phyloP scores from a whole-genome alignment of 2,797 vertebrate species.

The Cossypha caffra region DNA sequence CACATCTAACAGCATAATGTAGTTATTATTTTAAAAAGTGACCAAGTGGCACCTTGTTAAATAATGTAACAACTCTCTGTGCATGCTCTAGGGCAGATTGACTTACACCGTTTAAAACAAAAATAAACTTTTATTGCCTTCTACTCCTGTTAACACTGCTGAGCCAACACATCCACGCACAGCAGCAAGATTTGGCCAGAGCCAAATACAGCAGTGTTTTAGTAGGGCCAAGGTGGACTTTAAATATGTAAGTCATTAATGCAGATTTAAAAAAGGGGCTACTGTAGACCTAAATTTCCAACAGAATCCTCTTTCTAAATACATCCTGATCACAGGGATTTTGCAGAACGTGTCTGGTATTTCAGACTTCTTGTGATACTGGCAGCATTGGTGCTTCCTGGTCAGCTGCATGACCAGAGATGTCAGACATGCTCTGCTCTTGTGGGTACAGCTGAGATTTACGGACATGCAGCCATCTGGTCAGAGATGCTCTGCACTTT shows the following conservation, averaged over 20 bases:
- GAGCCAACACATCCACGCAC: not conserved
- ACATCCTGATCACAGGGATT: not conserved
- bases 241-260: not conserved
- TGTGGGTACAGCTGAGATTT: not conserved
- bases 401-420: accelerated
- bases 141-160: not conserved
- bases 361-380: not conserved
- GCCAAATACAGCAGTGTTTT: not conserved
- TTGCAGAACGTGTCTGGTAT: not conserved
- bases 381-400: not conserved
- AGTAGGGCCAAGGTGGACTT: not conserved
- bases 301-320: not conserved
- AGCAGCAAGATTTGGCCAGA: not conserved
- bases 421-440: not conserved
- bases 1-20: conserved; percentile 12
- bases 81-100: not conserved
- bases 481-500: not conserved
- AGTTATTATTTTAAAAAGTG: conserved; percentile 53
- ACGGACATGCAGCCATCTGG: accelerated
- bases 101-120: conserved; percentile 41
- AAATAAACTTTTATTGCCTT: conserved; percentile 46
- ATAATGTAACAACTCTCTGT: not conserved
- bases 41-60: conserved; percentile 54
- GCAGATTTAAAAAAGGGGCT: not conserved
- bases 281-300: not conserved